A percentile compares a stretch with the other conserved stretches of the same genome.
phyloP scores from a whole-genome alignment of 2,113 vertebrate genomes.

The Enhydra lutris region DNA sequence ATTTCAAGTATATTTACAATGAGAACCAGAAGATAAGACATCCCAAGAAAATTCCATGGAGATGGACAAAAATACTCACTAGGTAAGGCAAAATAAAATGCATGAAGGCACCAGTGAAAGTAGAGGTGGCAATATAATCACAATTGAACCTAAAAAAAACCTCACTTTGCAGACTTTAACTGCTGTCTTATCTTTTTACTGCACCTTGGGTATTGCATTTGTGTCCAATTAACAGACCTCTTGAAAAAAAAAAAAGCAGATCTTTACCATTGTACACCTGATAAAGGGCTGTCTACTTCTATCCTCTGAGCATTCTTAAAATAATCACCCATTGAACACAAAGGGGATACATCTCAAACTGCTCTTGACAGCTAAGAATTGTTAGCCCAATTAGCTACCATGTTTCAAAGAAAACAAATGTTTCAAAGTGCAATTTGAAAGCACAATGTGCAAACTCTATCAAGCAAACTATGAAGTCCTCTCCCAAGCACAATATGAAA shows the following conservation, averaged over 20 bases:
- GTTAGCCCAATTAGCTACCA: conserved; percentile 35
- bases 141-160: conserved; percentile 53
- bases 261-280: neutral
- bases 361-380: conserved; percentile 34
- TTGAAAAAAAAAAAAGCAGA: neutral
- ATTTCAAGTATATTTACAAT: conserved; percentile 54
- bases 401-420: conserved; percentile 28
- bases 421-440: conserved; percentile 47
- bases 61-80: conserved; percentile 23
- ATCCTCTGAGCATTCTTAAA: conserved; percentile 23
- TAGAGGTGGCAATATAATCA: neutral
- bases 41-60: conserved; percentile 15
- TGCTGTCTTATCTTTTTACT: conserved; percentile 56
- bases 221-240: conserved; percentile 58
- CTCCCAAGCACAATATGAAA: neutral
- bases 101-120: conserved; percentile 33
- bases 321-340: conserved; percentile 32
- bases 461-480: conserved; percentile 16
- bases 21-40: conserved; percentile 35
- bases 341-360: conserved; percentile 41
- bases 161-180: conserved; percentile 11
- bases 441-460: conserved; percentile 9
- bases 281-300: conserved; percentile 30
- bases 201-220: conserved; percentile 32
- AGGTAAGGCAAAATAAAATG: conserved; percentile 43